A percentile compares a stretch with the other conserved stretches of the same genome.
These are phyloP conservation scores for Syngnathus floridae DNA, from an alignment of 2,113 vertebrate genomes.

Conservation along the genomic window DNA sequence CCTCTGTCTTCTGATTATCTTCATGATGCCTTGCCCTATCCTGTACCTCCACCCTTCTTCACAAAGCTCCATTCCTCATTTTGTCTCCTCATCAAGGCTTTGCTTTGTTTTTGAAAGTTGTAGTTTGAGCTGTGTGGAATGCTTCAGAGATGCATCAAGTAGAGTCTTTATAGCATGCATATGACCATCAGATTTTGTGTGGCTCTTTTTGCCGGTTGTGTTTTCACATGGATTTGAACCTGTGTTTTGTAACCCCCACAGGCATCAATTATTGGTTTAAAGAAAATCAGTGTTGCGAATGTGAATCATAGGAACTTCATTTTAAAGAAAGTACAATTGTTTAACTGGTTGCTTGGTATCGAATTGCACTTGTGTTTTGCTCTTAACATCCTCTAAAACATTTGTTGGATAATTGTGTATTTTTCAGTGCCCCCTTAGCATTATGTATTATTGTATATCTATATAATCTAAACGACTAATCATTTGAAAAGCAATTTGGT, in stretches of 20 bases:
- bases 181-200: conserved; percentile 63
- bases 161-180: conserved; percentile 43
- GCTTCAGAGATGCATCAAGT: conserved; percentile 56
- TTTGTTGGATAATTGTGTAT: background rate
- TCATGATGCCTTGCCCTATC: background rate
- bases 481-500: conserved; percentile 4
- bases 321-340: background rate
- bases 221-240: conserved; percentile 89
- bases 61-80: background rate
- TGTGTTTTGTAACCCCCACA: background rate
- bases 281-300: background rate
- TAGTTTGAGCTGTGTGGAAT: conserved; percentile 50
- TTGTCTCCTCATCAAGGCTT: conserved; percentile 36
- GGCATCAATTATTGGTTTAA: background rate
- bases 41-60: conserved; percentile 1
- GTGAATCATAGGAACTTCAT: background rate
- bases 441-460: no score
- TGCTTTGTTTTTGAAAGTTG: conserved; percentile 38
- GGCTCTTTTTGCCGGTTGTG: conserved; percentile 71
- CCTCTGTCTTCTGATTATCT: conserved; percentile 22
- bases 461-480: background rate
- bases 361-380: background rate
- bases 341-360: background rate
- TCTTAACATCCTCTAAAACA: background rate
- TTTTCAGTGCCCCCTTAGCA: background rate